Percentiles rank a stretch among this genome's conserved stretches.
Evolutionary conservation across 2,888 invertebrate species (phyloP).

Genomic region (Achlya flavicornis): DNA sequence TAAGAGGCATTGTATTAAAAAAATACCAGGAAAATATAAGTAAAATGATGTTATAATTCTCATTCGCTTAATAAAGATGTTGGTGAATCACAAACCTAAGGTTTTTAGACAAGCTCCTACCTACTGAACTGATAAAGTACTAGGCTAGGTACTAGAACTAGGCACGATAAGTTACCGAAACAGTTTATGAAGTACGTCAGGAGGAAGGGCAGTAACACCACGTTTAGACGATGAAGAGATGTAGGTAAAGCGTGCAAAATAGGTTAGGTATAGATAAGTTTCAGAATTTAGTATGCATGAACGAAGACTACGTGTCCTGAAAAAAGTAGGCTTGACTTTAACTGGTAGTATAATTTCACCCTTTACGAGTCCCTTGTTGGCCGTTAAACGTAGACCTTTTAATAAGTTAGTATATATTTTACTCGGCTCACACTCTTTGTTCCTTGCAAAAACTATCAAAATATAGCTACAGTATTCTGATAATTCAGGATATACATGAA

Average conservation of each 20-base stretch:
- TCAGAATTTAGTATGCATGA: conserved; percentile 1
- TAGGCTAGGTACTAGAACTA: too few species aligned
- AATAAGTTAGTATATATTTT: background rate
- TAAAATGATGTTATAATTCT: background rate
- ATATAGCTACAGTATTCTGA: background rate
- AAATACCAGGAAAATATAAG: background rate
- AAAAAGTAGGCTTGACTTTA: conserved; percentile 7
- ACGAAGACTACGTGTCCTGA: background rate
- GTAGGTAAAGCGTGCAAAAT: background rate
- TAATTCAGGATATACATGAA: background rate
- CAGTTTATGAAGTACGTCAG: too few species aligned
- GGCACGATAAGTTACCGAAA: too few species aligned
- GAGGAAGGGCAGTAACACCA: too few species aligned
- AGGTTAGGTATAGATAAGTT: background rate
- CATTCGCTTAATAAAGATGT: too few species aligned
- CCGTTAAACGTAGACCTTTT: conserved; percentile 6
- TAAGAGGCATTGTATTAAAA: conserved; percentile 3
- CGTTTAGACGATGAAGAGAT: background rate
- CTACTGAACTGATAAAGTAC: too few species aligned
- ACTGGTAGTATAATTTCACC: background rate
- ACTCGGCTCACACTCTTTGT: background rate
- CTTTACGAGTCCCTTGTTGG: background rate
- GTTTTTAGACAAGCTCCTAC: too few species aligned
- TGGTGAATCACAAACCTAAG: too few species aligned
- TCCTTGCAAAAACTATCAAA: conserved; percentile 2